A percentile compares a stretch with the other conserved stretches of the same genome.
Conservation (phyloP, 2,888 invertebrate species). For the Drosophila kanekoi region DNA sequence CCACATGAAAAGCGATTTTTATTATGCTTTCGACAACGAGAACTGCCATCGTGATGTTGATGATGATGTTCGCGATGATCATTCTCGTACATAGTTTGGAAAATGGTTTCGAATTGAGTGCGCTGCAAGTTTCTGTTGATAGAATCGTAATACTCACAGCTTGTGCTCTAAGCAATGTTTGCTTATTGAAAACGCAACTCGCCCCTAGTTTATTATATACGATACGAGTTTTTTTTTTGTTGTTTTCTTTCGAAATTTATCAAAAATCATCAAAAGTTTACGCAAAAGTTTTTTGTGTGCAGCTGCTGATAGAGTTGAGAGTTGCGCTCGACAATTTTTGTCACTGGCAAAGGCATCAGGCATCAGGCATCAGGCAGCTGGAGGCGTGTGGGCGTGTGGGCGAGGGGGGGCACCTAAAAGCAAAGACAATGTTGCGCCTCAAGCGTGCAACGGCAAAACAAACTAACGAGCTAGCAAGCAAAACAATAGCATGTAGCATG, state of each 20-base stretch:
- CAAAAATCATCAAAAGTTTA: slow-evolving; percentile 76
- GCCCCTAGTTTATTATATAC: slow-evolving; percentile 12
- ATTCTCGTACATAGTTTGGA: slow-evolving; percentile 42
- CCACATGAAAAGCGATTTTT: slow-evolving; percentile 81
- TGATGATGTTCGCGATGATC: slow-evolving; percentile 43
- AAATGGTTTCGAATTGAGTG: slow-evolving; percentile 67
- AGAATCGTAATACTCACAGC: slow-evolving; percentile 65
- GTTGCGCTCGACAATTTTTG: slow-evolving; percentile 58
- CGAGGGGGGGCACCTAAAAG: slow-evolving; percentile 36
- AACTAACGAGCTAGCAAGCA: slow-evolving; percentile 76
- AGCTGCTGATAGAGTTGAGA: slow-evolving; percentile 49
- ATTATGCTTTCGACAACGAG: slow-evolving; percentile 69
- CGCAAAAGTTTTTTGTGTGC: slow-evolving; percentile 62
- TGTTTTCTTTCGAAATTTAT: slow-evolving; percentile 47
- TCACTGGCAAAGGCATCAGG: slow-evolving; percentile 54
- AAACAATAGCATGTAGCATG: slow-evolving; percentile 71
- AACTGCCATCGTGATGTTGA: slow-evolving; percentile 38
- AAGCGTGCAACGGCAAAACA: slow-evolving; percentile 62
- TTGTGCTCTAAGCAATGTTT: slow-evolving; percentile 49
- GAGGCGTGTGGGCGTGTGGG: not conserved
- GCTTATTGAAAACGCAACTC: slow-evolving; percentile 69
- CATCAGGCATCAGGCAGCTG: slow-evolving; percentile 7
- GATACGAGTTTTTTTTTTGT: slow-evolving; percentile 1
- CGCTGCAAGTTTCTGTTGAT: slow-evolving; percentile 58
- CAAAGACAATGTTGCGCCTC: slow-evolving; percentile 64